Base-by-base conservation (phyloP, 2,797 vertebrate species). In the Enoplosus armatus region DNA sequence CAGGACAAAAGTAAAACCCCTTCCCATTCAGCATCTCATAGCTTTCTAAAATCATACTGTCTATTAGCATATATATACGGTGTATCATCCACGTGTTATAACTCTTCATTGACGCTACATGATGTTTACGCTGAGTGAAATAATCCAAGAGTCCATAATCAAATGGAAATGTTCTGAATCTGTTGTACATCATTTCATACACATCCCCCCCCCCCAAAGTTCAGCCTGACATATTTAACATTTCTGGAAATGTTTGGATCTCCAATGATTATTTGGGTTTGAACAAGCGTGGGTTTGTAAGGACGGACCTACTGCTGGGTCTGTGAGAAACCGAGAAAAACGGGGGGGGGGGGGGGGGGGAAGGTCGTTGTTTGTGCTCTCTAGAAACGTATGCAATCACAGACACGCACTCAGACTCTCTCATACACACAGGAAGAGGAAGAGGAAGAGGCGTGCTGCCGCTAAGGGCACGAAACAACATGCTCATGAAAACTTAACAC, bases 381-480 rank as follows among this genome's bases (percentile, higher is more conserved):
- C 12, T 7, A 20, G 35, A 27, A 39, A 22, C 7, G 3, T 75
- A n/a, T 48, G 8, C 37, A 66, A 71, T 54, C 26, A 54, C 14
- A 58, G 0, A 8, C 48, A 29, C 55, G 8, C 22, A 10, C 14
- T 18, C n/a, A 27, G 14, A 47, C 24, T 20, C 12, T 35, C 24
- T 7, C 43, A 33, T 14, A 26, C n/a, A 14, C 37, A 35, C 9
- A 48, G 33, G 18, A 58, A 60, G 47, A 22, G 60, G 53, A 45
- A 59, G 55, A 63, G 3, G 27, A 70, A 24, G 16, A 53, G 37
- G 26, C 0, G 5, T 29, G 3, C 14, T 41, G 20, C 37, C 62
- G 48, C 54, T 35, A 43, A 66, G 26, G 35, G 12, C 33, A 73
- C 58, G 26, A 75, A 39, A 39, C 53, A 64, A 66, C 41, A 58